Conservation (phyloP, 2,888 invertebrate species). For the Drosophila kambysellisi region DNA sequence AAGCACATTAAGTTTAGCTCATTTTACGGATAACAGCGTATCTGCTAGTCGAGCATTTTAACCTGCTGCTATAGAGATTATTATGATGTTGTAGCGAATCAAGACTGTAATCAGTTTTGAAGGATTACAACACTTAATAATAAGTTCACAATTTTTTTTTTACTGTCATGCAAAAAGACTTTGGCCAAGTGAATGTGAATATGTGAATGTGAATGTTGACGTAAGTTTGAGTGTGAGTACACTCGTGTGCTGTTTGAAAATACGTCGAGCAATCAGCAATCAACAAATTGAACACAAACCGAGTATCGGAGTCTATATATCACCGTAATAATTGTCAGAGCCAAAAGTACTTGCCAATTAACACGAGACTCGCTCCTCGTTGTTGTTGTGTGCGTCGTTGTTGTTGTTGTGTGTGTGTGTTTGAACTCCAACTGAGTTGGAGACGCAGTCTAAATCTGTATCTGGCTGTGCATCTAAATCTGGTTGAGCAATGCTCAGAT, state of each 20-base stretch:
- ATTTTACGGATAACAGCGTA: background rate
- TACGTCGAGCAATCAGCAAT: slow-evolving; percentile 52
- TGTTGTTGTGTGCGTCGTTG: slow-evolving; percentile 34
- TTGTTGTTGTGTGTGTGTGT: slow-evolving; percentile 34
- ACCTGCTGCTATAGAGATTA: background rate
- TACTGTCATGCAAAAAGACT: background rate
- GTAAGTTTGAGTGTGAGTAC: slow-evolving; percentile 18
- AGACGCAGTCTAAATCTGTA: slow-evolving; percentile 24
- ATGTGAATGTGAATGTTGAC: slow-evolving; percentile 2
- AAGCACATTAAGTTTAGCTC: background rate
- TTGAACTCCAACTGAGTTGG: background rate
- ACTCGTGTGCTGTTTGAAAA: slow-evolving; percentile 30
- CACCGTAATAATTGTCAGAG: slow-evolving; percentile 69
- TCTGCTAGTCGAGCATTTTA: background rate
- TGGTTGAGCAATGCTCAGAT: slow-evolving; percentile 49
- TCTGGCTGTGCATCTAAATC: slow-evolving; percentile 15
- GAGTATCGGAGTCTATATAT: slow-evolving; percentile 28
- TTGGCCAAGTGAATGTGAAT: background rate
- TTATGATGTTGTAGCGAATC: background rate
- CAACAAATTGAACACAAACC: slow-evolving; percentile 52
- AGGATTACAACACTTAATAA: slow-evolving; percentile 15
- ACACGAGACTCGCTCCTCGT: slow-evolving; percentile 57
- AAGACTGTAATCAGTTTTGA: slow-evolving; percentile 14
- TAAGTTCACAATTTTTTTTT: slow-evolving; percentile 9
- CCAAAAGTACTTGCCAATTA: slow-evolving; percentile 74